phyloP scores from a whole-genome alignment of 1,140 invertebrate species.

The Zophobas atratus region DNA sequence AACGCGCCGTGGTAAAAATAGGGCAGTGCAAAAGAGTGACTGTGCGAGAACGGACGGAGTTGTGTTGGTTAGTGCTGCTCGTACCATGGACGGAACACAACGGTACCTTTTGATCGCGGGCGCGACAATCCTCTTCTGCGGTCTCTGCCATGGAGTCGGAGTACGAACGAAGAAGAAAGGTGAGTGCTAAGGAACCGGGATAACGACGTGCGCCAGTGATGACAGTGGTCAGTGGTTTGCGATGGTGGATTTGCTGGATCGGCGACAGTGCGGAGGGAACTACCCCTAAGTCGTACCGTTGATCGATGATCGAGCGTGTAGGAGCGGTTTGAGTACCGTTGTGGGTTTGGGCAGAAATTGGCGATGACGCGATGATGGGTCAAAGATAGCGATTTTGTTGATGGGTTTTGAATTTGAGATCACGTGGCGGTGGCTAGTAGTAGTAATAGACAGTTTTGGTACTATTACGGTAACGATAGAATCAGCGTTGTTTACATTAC shows the following conservation, averaged over 20 bases:
- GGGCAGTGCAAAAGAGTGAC: conserved; percentile 57
- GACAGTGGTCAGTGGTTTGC: not conserved
- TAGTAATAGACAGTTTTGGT: too few species aligned
- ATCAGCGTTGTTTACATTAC: too few species aligned
- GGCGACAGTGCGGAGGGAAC: too few species aligned
- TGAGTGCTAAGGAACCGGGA: conserved; percentile 49
- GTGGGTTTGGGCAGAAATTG: too few species aligned
- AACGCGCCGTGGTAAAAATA: conserved; percentile 58
- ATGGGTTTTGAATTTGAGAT: too few species aligned
- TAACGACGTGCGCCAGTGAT: not conserved
- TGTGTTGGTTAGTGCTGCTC: conserved; percentile 36
- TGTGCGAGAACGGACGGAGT: conserved; percentile 50
- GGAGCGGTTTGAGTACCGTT: too few species aligned
- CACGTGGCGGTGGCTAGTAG: too few species aligned
- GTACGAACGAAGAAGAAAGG: conserved; percentile 57
- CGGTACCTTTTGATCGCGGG: conserved; percentile 47
- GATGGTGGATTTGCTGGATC: too few species aligned
- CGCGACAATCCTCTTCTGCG: conserved; percentile 21
- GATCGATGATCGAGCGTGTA: too few species aligned
- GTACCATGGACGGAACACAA: conserved; percentile 43
- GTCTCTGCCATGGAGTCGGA: conserved; percentile 50
- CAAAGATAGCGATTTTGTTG: too few species aligned
- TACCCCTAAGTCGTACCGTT: not conserved
- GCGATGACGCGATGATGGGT: too few species aligned
- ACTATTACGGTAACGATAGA: too few species aligned